These are phyloP conservation scores for Phocides pigmalion DNA, from an alignment of 1,140 invertebrate genomes.

Conservation along the genomic window DNA sequence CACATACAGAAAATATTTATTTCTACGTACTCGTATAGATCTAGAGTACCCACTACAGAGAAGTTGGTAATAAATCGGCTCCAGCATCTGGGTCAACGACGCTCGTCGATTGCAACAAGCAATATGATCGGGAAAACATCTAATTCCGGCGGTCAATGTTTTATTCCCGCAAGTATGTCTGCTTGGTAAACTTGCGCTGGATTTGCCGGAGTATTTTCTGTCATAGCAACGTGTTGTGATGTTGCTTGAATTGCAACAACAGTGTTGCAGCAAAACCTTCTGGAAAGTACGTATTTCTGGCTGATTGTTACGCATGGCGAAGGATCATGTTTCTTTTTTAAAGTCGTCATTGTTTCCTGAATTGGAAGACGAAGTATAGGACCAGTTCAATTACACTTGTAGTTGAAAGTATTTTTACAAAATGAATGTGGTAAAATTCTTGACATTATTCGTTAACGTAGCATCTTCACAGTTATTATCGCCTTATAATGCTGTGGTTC, in stretches of 20 bases:
- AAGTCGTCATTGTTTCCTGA: too few species aligned
- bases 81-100: slow-evolving; percentile 58
- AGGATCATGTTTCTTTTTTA: too few species aligned
- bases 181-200: slow-evolving; percentile 43
- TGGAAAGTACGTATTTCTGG: not conserved
- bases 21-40: not conserved
- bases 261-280: slow-evolving; percentile 11
- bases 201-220: slow-evolving; percentile 55
- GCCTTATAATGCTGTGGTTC: too few species aligned
- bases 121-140: slow-evolving; percentile 57
- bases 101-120: slow-evolving; percentile 41
- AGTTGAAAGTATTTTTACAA: too few species aligned
- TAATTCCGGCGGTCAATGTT: slow-evolving; percentile 64
- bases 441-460: too few species aligned
- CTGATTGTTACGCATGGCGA: too few species aligned
- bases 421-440: too few species aligned
- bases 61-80: slow-evolving; percentile 48
- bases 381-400: too few species aligned
- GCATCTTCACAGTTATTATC: too few species aligned
- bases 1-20: not conserved
- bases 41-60: slow-evolving; percentile 36
- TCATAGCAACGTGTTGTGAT: slow-evolving; percentile 58
- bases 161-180: slow-evolving; percentile 47
- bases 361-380: too few species aligned
- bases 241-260: slow-evolving; percentile 35